These are phyloP conservation scores for Zaprionus davidi DNA, from an alignment of 1,140 invertebrate genomes.

Conservation along the genomic window DNA sequence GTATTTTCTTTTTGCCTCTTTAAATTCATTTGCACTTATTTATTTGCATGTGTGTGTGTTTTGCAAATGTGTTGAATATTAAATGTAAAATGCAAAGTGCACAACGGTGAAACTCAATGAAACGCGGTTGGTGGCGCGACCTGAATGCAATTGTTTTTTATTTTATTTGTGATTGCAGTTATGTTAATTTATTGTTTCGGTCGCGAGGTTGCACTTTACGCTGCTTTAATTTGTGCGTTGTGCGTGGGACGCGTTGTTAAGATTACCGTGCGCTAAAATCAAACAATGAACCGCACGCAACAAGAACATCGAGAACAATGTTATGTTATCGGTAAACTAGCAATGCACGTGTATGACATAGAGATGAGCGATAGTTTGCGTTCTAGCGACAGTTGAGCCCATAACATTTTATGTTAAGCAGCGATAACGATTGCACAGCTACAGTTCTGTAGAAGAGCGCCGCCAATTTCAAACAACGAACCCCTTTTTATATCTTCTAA, in stretches of 20 bases:
- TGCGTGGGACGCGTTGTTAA: conserved; percentile 33
- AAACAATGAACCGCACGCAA: conserved; percentile 60
- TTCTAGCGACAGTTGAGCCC: not conserved
- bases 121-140: conserved; percentile 19
- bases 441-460: not conserved
- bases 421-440: not conserved
- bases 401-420: not conserved
- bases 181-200: conserved; percentile 38
- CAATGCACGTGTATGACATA: conserved; percentile 30
- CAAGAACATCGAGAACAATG: conserved; percentile 57
- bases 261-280: conserved; percentile 42
- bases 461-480: not conserved
- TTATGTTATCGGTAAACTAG: conserved; percentile 38
- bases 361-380: not conserved
- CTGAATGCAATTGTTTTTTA: conserved; percentile 20
- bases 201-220: conserved; percentile 41
- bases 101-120: conserved; percentile 10
- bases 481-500: no score
- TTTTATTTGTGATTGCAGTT: conserved; percentile 13
- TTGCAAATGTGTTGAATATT: conserved; percentile 29
- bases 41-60: conserved; percentile 2
- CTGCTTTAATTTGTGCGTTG: conserved; percentile 38
- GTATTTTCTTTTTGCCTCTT: conserved; percentile 24
- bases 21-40: conserved; percentile 42
- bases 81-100: conserved; percentile 31